Evolutionary conservation across 2,888 invertebrate genomes (phyloP).

Genomic region (Cataglyphis cursor): DNA sequence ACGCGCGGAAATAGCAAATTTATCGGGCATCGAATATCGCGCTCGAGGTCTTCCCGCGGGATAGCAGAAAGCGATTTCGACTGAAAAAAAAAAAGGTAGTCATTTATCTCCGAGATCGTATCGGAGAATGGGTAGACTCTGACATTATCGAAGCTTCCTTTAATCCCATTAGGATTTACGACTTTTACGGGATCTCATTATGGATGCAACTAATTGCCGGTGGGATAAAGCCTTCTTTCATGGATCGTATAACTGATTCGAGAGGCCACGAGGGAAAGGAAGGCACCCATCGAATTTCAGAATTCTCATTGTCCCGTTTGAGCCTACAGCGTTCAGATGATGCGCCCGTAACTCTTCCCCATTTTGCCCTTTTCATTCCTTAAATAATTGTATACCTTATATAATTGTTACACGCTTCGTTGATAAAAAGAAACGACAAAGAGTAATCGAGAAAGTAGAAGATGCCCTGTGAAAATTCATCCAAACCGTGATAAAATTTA

Average conservation of each 20-base stretch:
- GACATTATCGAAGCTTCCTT: slow-evolving; percentile 58
- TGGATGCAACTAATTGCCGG: slow-evolving; percentile 76
- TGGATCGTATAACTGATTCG: slow-evolving; percentile 74
- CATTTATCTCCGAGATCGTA: slow-evolving; percentile 53
- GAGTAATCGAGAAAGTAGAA: slow-evolving; percentile 39
- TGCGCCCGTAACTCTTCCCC: slow-evolving; percentile 45
- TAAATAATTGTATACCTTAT: slow-evolving; percentile 60
- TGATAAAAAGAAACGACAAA: slow-evolving; percentile 20
- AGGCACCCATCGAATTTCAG: slow-evolving; percentile 39
- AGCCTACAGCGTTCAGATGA: slow-evolving; percentile 44
- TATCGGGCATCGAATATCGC: slow-evolving; percentile 49
- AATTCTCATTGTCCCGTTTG: slow-evolving; percentile 44
- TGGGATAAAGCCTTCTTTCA: slow-evolving; percentile 76
- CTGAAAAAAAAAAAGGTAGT: slow-evolving; percentile 17
- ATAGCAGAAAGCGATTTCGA: slow-evolving; percentile 41
- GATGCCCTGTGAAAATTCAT: slow-evolving; percentile 28
- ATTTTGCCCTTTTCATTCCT: slow-evolving; percentile 39
- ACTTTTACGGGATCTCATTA: slow-evolving; percentile 75
- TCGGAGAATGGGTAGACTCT: slow-evolving; percentile 59
- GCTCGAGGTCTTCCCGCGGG: slow-evolving; percentile 15
- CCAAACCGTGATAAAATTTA: slow-evolving; percentile 1
- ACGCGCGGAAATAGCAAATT: slow-evolving; percentile 47
- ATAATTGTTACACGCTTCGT: slow-evolving; percentile 44
- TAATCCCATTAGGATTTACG: slow-evolving; percentile 77
- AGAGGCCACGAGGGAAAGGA: slow-evolving; percentile 57